These are phyloP conservation scores for Microctonus aethiopoides DNA, from an alignment of 2,888 invertebrate species.

Conservation along the genomic window DNA sequence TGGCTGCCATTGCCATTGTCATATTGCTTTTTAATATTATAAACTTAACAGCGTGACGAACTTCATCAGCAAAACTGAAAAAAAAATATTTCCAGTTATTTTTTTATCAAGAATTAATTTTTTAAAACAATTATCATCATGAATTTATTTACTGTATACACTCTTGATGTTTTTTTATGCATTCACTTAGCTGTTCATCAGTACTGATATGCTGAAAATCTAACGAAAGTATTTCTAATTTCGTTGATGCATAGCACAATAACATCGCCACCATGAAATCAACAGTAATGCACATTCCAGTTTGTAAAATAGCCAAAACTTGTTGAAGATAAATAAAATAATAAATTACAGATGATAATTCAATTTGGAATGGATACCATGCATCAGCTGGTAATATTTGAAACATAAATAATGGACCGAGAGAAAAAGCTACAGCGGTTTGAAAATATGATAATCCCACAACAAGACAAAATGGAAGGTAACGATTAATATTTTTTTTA, in stretches of 20 bases:
- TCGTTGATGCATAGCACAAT: constrained; percentile 50
- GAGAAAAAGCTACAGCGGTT: constrained; percentile 45
- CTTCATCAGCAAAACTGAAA: constrained; percentile 46
- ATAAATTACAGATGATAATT: constrained; percentile 34
- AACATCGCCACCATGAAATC: constrained; percentile 51
- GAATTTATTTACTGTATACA: constrained; percentile 43
- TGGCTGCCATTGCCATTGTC: constrained; percentile 50
- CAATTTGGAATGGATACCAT: constrained; percentile 54
- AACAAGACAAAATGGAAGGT: constrained; percentile 44
- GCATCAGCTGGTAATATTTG: constrained; percentile 51
- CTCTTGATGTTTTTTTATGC: constrained; percentile 47
- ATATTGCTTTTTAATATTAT: constrained; percentile 53
- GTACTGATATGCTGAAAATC: constrained; percentile 36
- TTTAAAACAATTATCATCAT: not conserved
- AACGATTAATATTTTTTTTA: constrained; percentile 50
- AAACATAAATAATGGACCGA: constrained; percentile 48
- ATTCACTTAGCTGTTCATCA: constrained; percentile 38
- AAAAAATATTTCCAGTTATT: not conserved
- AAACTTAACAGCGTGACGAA: constrained; percentile 42
- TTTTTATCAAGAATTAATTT: not conserved
- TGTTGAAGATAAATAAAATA: constrained; percentile 48
- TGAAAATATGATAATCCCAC: constrained; percentile 45
- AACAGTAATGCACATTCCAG: constrained; percentile 43
- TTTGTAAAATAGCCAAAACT: constrained; percentile 47
- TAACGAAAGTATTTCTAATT: constrained; percentile 49